Evolutionary conservation across 2,113 vertebrate species (phyloP).

Genomic region (Anguilla japonica): DNA sequence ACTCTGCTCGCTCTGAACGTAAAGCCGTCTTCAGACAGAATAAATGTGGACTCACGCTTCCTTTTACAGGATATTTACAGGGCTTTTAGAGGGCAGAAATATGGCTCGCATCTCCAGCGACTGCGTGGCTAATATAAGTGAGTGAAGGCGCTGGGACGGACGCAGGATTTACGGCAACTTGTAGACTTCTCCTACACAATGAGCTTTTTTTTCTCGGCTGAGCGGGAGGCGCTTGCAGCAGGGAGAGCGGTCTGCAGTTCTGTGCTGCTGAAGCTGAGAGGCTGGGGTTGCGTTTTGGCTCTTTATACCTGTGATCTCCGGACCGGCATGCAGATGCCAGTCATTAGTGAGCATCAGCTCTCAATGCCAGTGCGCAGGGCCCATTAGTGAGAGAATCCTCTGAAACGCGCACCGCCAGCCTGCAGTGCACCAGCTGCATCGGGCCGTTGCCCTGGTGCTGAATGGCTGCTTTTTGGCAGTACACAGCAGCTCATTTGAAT

Average conservation of each 20-base stretch:
- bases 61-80: not conserved
- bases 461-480: too few species aligned
- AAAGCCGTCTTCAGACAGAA: not conserved
- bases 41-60: not conserved
- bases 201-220: not conserved
- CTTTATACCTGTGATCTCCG: not conserved
- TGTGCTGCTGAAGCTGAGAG: not conserved
- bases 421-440: not conserved
- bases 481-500: too few species aligned
- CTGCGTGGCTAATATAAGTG: not conserved
- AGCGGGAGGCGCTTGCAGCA: not conserved
- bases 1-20: not conserved
- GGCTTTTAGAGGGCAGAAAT: constrained; percentile 3
- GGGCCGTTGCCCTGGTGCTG: too few species aligned
- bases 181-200: not conserved
- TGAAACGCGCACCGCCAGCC: not conserved
- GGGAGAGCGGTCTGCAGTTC: not conserved
- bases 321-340: not conserved
- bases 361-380: not conserved
- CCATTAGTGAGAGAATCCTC: not conserved
- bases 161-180: not conserved
- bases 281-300: not conserved
- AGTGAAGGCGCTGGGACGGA: not conserved
- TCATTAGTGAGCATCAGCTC: not conserved
- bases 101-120: not conserved